Evolutionary conservation across 30 jellyfish, hydroid and myxozoan genomes (phyloP), one percentile per base, ranked within the genome.

Genomic region (Nemopilema nomurai): DNA sequence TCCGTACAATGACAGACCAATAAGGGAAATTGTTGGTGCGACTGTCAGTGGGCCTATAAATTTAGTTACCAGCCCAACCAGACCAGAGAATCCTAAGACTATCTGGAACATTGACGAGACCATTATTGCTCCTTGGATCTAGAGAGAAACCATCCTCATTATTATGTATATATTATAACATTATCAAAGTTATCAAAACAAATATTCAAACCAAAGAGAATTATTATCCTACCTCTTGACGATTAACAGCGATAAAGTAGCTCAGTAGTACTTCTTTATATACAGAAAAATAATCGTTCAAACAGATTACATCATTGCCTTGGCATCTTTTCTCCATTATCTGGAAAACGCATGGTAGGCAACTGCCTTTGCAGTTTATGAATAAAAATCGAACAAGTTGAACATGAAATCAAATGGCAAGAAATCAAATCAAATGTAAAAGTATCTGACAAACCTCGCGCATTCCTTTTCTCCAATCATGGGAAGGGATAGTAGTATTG

Each of bases 71-170:
- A 90, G 28, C 6, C 99, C 99, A 57, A 95, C 71, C 66, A 90
- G 22, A 0, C 99, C 99, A 28, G 94, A 71, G 87, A 95, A 90
- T 16, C 99, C 99, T 71, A 95, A 73, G 24, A 87, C 80, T 4
- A 95, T 76, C 90, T 95, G 99, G 53, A 90, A 86, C 50, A 87
- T 13, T 0, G 99, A 95, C n/a, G 99, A 67, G 1, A 95, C 94
- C 92, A 95, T 95, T 25, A 95, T 90, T 24, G 99, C 96, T 0
- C 99, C 99, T 83, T 95, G 99, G 62, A 95, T 63, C 98, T 95
- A 73, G 30, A 78, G 67, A 30, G 31, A 29, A 32, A 28, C 6
- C 6, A 41, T 3, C 57, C 6, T 3, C 6, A 41, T 41, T 3
- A 41, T 13, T 6, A 6, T 41, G 57, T 41, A 41, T 41, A 3